Evolutionary conservation across 1,140 invertebrate genomes (phyloP).

Genomic region (Drosophila biarmipes): DNA sequence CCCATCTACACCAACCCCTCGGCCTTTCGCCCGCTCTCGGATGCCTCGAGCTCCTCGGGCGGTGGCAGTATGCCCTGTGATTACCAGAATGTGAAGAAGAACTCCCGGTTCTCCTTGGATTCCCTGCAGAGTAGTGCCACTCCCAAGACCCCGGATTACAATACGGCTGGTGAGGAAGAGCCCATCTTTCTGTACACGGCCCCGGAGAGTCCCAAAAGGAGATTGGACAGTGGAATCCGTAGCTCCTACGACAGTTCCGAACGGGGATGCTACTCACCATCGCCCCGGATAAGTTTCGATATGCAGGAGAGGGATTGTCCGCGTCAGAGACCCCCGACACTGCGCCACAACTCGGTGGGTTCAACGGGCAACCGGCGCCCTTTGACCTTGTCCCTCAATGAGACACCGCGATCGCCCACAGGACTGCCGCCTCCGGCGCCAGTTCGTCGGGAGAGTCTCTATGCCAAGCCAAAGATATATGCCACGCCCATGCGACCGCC

Average conservation of each 20-base stretch:
- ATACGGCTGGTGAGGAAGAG: slow-evolving; percentile 78
- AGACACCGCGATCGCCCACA: slow-evolving; percentile 58
- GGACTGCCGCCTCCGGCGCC: slow-evolving; percentile 74
- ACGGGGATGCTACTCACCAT: slow-evolving; percentile 70
- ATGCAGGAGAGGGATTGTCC: slow-evolving; percentile 66
- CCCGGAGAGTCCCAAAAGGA: slow-evolving; percentile 72
- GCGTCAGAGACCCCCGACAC: slow-evolving; percentile 37
- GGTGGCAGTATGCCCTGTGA: slow-evolving; percentile 78
- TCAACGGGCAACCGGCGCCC: slow-evolving; percentile 55
- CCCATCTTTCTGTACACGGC: slow-evolving; percentile 82
- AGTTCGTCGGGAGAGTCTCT: slow-evolving; percentile 75
- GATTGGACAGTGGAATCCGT: slow-evolving; percentile 72
- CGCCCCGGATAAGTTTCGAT: slow-evolving; percentile 63
- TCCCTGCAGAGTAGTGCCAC: slow-evolving; percentile 80
- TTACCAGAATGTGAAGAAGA: slow-evolving; percentile 79
- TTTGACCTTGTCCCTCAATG: slow-evolving; percentile 72
- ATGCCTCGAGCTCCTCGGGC: slow-evolving; percentile 74
- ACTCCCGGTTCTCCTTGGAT: slow-evolving; percentile 78
- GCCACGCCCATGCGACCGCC: slow-evolving; percentile 69
- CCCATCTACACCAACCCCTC: slow-evolving; percentile 70
- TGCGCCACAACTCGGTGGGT: slow-evolving; percentile 68
- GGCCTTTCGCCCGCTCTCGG: slow-evolving; percentile 72
- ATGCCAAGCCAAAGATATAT: slow-evolving; percentile 82
- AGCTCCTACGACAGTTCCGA: slow-evolving; percentile 75
- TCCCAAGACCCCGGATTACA: slow-evolving; percentile 80